Base-by-base conservation (phyloP, 2,113 vertebrate species). In the Brachyhypopomus occidentalis region DNA sequence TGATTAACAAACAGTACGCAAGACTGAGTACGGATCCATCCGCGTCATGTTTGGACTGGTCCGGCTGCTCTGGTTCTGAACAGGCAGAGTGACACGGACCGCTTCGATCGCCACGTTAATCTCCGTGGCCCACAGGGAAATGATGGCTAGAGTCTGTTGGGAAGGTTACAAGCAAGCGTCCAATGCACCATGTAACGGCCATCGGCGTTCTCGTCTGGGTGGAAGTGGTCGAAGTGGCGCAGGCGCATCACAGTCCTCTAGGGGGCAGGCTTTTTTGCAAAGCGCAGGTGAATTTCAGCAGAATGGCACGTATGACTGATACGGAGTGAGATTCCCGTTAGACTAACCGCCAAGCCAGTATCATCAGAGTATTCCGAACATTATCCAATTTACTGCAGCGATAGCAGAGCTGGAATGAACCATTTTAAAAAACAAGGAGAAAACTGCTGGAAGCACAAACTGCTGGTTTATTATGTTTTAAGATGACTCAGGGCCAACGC, bases 41-140 rank as follows among this genome's bases (percentile, higher is more conserved):
- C 19, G 25, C 22, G 19, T 64, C 55, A 55, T 55, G 69, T 56
- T 48, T 72, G 36, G 11, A 14, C 58, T 34, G 5, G 12, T 41
- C 23, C 19, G 78, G 23, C 45, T 23, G 30, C 73, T 60, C 0
- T 63, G 55, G 11, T 9, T 36, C 14, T n/a, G 58, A 63, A 3
- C 64, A 55, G 5, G 11, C 41, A 48, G 38, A n/a, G n/a, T 67
- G 71, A 58, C 60, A 66, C 25, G 20, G 52, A 60, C 75, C 12
- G 56, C 56, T 81, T 74, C 27, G 64, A 75, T 45, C 72, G 20
- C 25, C 23, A 75, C 22, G 25, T 52, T 76, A n/a, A n/a, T 66
- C 22, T 25, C 56, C 62, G 27, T 30, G 60, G 70, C 38, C 38
- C 27, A 56, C n/a, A 36, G 34, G 48, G 45, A 52, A 14, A 52